Conservation (phyloP, 2,113 vertebrate genomes). For the Toxotes chatareus region DNA sequence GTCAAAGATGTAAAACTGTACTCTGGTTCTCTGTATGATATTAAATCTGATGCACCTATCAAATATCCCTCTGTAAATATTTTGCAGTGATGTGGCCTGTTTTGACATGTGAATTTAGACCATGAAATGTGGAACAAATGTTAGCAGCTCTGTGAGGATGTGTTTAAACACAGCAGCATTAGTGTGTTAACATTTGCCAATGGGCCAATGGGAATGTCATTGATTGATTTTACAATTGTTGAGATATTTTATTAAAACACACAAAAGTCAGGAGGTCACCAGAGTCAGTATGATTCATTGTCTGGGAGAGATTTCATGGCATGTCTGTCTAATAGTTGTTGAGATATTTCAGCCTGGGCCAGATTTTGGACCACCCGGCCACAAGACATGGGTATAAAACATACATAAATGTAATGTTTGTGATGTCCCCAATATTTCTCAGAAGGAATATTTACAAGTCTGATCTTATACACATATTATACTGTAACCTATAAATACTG, state of each 20-base stretch:
- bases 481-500: no score
- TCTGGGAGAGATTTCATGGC: not conserved
- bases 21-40: not conserved
- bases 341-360: not conserved
- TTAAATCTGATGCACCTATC: not conserved
- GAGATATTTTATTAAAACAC: no score
- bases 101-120: not conserved
- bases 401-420: not conserved
- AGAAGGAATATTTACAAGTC: not conserved
- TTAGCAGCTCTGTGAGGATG: not conserved
- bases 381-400: not conserved
- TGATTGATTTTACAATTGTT: no score
- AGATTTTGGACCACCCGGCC: no score
- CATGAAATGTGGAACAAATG: not conserved
- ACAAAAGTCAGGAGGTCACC: no score
- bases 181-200: no score
- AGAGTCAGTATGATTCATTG: no score
- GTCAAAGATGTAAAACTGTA: not conserved
- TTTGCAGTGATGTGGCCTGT: not conserved
- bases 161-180: no score
- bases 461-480: not conserved
- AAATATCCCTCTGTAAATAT: not conserved
- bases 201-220: no score
- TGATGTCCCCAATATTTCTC: not conserved
- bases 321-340: not conserved